Conservation (phyloP, 2,797 vertebrate genomes). For the Acanthornis magna region DNA sequence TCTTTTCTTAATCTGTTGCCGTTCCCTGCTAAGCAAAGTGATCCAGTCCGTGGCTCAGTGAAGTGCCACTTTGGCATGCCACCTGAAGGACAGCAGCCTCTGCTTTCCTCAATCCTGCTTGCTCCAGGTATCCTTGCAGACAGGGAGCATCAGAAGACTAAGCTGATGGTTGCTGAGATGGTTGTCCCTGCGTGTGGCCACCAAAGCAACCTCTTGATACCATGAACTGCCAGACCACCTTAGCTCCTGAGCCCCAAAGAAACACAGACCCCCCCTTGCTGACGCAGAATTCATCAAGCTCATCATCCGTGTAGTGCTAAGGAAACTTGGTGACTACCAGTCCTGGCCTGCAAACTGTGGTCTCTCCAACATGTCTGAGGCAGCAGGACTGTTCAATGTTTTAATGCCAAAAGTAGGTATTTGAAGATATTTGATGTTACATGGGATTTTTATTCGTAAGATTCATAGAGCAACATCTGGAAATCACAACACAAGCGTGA, state of each 20-base stretch:
- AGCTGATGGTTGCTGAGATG: neutral
- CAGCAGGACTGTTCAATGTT: neutral
- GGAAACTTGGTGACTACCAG: neutral
- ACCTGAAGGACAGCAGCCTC: neutral
- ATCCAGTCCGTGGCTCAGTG: neutral
- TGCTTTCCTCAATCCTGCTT: neutral
- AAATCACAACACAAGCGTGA: neutral
- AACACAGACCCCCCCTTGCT: neutral
- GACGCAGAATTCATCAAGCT: neutral
- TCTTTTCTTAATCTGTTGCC: neutral
- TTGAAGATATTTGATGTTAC: neutral
- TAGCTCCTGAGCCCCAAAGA: neutral
- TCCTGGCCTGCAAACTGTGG: neutral
- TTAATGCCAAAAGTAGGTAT: neutral
- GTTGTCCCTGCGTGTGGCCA: neutral
- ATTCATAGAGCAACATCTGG: neutral
- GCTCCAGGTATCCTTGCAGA: neutral
- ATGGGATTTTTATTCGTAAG: neutral
- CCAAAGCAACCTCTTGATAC: neutral
- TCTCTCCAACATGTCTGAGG: neutral
- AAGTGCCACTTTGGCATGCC: neutral
- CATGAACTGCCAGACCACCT: neutral
- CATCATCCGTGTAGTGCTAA: rapidly evolving
- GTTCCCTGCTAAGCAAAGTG: neutral
- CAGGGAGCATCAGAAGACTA: neutral